Conservation (phyloP, 2,888 invertebrate species). For the Dendrolimus pini region DNA sequence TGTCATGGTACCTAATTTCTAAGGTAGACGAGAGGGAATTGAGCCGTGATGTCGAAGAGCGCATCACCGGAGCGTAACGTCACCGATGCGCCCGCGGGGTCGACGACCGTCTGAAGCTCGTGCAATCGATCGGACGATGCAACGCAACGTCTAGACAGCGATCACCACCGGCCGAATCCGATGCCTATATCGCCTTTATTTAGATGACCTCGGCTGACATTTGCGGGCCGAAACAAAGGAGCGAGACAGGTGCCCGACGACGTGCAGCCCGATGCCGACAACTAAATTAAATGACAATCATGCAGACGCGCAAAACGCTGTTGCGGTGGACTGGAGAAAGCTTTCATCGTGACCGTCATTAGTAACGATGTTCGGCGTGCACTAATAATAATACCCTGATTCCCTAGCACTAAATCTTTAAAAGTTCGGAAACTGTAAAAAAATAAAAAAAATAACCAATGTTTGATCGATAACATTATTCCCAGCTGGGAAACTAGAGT, state of each 20-base stretch:
- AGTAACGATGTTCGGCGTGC: constrained; percentile 43
- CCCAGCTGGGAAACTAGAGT: too few relatives aligned
- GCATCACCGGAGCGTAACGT: constrained; percentile 74
- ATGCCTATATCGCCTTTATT: constrained; percentile 66
- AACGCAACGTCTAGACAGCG: constrained; percentile 71
- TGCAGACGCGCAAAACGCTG: constrained; percentile 31
- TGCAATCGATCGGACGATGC: constrained; percentile 74
- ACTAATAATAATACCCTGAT: constrained; percentile 15
- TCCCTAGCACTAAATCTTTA: too few relatives aligned
- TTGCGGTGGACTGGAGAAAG: constrained; percentile 39
- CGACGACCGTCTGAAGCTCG: constrained; percentile 72
- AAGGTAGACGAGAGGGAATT: constrained; percentile 35
- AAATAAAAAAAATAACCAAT: too few relatives aligned
- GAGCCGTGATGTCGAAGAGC: constrained; percentile 57
- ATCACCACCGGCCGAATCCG: constrained; percentile 61
- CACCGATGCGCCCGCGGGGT: constrained; percentile 74
- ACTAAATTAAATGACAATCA: constrained; percentile 63
- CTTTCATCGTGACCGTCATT: constrained; percentile 56
- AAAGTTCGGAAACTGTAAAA: too few relatives aligned
- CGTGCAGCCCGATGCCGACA: constrained; percentile 36
- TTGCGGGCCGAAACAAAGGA: constrained; percentile 71
- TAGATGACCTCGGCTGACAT: constrained; percentile 74
- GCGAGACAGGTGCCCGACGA: constrained; percentile 64
- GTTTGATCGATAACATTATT: too few relatives aligned
- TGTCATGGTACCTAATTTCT: constrained; percentile 3